Base-by-base conservation (phyloP, 2,113 vertebrate genomes). In the Heloderma charlesbogerti region DNA sequence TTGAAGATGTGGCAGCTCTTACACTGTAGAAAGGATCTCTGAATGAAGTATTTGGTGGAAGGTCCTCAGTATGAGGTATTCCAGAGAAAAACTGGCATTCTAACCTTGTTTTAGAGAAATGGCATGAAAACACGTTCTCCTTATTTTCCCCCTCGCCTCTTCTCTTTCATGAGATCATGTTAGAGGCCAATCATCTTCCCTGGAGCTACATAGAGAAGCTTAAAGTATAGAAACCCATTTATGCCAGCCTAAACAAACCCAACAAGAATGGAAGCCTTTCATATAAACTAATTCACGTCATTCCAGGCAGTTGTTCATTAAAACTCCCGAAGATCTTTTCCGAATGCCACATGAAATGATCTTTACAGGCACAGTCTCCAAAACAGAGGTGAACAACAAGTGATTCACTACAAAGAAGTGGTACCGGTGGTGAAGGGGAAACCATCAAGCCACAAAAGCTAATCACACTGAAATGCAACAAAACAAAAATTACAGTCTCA, bases 221-320 rank as follows among this genome's bases (percentile, higher is more conserved):
- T 69, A 7, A 16, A 91, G 81, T 90, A 75, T 0, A 93, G 37
- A 91, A 91, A 60, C 81, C 84, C 72, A 93, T 93, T 94, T 92
- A 89, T 86, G 57, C 85, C 48, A 87, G 43, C 6, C 16, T 87
- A 91, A 94, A 94, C 74, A 93, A 91, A 90, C 67, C 40, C 84
- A 66, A 86, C 29, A 34, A 80, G 37, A 87, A 74, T 67, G 43
- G 90, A 89, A 67, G 34, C 57, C 81, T 94, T 92, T 69, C 34
- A 84, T 29, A 87, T 81, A 91, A 94, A 93, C 54, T n/a, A 89
- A 86, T 88, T 78, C 10, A 12, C 20, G 0, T 27, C 22, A 90
- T 93, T 92, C 69, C 89, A 87, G 90, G 67, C 84, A 92, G 86
- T 93, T 87, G 89, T 89, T 95, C 88, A 94, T 92, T 94, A 95